Conservation (phyloP, 2,888 invertebrate species). For the Hymenopus coronatus region DNA sequence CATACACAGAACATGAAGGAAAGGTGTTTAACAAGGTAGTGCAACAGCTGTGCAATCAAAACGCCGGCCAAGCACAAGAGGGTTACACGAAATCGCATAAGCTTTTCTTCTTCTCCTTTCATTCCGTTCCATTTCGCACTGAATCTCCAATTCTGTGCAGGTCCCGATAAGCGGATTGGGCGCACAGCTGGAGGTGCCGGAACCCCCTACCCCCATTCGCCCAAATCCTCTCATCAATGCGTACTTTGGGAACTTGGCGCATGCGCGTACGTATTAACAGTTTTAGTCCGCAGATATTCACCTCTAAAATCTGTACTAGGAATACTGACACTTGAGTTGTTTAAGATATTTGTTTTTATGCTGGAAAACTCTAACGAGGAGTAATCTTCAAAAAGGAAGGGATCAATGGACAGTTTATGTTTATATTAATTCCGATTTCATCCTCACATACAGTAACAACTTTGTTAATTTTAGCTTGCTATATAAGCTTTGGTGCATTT, state of each 20-base stretch:
- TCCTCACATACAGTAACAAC: no score
- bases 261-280: not conserved
- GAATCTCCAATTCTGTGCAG: constrained; percentile 30
- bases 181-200: not conserved
- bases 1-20: no score
- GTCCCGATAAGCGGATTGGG: constrained; percentile 32
- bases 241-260: not conserved
- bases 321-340: no score
- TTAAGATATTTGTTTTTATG: no score
- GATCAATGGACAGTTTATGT: no score
- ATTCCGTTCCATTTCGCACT: constrained; percentile 26
- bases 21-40: no score
- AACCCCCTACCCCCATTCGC: not conserved
- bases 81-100: constrained; percentile 20
- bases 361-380: no score
- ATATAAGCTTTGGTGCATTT: no score
- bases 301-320: not conserved
- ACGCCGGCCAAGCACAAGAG: not conserved
- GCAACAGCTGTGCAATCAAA: no score
- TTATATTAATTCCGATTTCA: no score
- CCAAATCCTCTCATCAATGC: not conserved
- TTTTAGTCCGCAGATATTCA: not conserved
- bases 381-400: no score
- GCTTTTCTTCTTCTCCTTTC: constrained; percentile 3
- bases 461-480: no score